Base-by-base conservation (phyloP, 92 coral and sea anemone species). In the Parazoanthus atlanticus region DNA sequence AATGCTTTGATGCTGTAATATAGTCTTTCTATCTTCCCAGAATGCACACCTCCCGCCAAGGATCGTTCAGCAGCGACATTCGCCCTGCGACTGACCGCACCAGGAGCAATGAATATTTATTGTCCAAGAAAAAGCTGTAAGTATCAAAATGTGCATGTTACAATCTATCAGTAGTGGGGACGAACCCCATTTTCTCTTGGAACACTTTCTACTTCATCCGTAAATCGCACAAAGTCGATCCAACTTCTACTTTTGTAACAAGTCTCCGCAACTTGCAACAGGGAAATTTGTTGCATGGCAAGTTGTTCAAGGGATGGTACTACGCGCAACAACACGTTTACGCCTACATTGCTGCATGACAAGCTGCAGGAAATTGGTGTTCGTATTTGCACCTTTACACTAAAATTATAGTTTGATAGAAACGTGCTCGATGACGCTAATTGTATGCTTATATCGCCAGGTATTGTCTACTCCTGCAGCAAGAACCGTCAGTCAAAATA, bases 71-170 rank as follows among this genome's bases (percentile, higher is more conserved):
- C 85, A 94, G 95, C 89, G 91, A 91, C 38, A 86, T 91, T 36
- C 76, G 88, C 7, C 85, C 91, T 29, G 79, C 87, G 10, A 43
- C 36, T 43, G 88, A 77, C 17, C 82, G 78, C 78, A 41, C 67
- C 77, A 80, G 85, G 75, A 86, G 91, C 78, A 85, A 88, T 71
- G 94, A 92, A 31, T 91, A 91, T 66, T 78, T 90, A 56, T 91
- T 95, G 61, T 86, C 93, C 52, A 95, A 93, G 89, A 95, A 95
- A 86, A 80, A 90, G 79, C 86, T 85, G 98, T 93, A 93, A 90
- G 98, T 91, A 56, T 23, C 28, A 61, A 25, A 2, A 61, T 23
- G 16, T 21, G 7, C 26, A 61, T 61, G 69, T 61, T 61, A 61
- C 69, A 23, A 23, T 23, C n/a, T 21, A 25, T 3, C 66, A 21